Conservation (phyloP, 2,113 vertebrate species). For the Arothron firmamentum region DNA sequence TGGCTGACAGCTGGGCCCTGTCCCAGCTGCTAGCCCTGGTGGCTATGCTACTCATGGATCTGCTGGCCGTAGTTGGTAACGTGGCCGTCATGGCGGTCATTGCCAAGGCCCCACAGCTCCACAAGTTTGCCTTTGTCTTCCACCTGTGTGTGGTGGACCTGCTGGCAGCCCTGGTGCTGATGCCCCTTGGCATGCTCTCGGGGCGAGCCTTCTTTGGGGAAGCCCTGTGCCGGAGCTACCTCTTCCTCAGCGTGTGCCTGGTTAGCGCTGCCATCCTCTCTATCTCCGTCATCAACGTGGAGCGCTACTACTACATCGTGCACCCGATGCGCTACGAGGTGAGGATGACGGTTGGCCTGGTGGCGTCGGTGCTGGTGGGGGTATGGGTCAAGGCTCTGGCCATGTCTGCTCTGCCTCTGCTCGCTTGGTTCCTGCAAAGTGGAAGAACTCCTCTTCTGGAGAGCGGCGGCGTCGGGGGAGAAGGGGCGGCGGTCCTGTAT, state of each 20-base stretch:
- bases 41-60: slow-evolving; percentile 94
- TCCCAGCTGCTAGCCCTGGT: slow-evolving; percentile 86
- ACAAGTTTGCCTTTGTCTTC: slow-evolving; percentile 98
- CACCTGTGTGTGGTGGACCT: slow-evolving; percentile 98
- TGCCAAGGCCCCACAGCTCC: slow-evolving; percentile 88
- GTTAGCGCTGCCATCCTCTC: slow-evolving; percentile 95
- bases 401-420: slow-evolving; percentile 87
- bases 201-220: slow-evolving; percentile 85
- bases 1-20: slow-evolving; percentile 76
- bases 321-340: slow-evolving; percentile 99
- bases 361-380: slow-evolving; percentile 85
- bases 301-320: slow-evolving; percentile 96
- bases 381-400: slow-evolving; percentile 95
- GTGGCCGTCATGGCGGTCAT: slow-evolving; percentile 93
- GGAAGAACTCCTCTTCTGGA: slow-evolving; percentile 62
- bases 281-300: slow-evolving; percentile 95
- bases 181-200: slow-evolving; percentile 95
- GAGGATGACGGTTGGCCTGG: slow-evolving; percentile 91
- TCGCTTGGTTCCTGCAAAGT: slow-evolving; percentile 85
- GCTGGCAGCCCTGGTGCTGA: slow-evolving; percentile 90
- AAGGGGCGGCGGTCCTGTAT: slow-evolving; percentile 40
- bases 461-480: slow-evolving; percentile 41
- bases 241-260: slow-evolving; percentile 94
- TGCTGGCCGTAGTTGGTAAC: slow-evolving; percentile 90
- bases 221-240: slow-evolving; percentile 88